A percentile compares a stretch with the other conserved stretches of the same genome.
Evolutionary conservation across 2,797 vertebrate genomes (phyloP).

Genomic region (Platyrinchus mystaceus): DNA sequence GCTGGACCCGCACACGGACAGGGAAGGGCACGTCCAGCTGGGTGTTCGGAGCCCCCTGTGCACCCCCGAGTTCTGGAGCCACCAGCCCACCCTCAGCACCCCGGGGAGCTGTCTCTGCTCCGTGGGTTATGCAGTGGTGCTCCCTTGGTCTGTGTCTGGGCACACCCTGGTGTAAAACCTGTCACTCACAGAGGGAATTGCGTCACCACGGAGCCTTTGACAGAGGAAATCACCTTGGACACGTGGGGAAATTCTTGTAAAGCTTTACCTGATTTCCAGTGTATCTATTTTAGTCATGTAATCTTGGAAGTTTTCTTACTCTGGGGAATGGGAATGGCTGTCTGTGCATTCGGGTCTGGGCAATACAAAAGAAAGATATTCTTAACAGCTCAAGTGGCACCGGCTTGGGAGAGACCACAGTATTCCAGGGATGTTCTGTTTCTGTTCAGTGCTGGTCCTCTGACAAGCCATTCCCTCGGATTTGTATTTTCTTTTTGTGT

Average conservation of each 20-base stretch:
- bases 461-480: constrained; percentile 8
- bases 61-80: background rate
- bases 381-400: background rate
- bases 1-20: background rate
- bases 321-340: background rate
- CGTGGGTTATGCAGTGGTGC: constrained; percentile 15
- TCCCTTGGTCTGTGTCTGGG: constrained; percentile 4
- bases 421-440: background rate
- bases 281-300: constrained; percentile 49
- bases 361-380: background rate
- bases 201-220: constrained; percentile 31
- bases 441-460: constrained; percentile 30
- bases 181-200: background rate
- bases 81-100: background rate
- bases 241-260: constrained; percentile 10
- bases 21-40: background rate
- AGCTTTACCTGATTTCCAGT: constrained; percentile 55
- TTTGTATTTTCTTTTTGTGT: constrained; percentile 62
- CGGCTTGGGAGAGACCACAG: background rate
- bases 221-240: constrained; percentile 46
- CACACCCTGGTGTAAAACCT: background rate
- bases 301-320: constrained; percentile 46
- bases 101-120: background rate
- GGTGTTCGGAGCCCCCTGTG: background rate
- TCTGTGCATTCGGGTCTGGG: background rate